Percentiles rank a stretch among this genome's conserved stretches.
phyloP scores from a whole-genome alignment of 2,888 invertebrate species.

The Lithosia quadra region DNA sequence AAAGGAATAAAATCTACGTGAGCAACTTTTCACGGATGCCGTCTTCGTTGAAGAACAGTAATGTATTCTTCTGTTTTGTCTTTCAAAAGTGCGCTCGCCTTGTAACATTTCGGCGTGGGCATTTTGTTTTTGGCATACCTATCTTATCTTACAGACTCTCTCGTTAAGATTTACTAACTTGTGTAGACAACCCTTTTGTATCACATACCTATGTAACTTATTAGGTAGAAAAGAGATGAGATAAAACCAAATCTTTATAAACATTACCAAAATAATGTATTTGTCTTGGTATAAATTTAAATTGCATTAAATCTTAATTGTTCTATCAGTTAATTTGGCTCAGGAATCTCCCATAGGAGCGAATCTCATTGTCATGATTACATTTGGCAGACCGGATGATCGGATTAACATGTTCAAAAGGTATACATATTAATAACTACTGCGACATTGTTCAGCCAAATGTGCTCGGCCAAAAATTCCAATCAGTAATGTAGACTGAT shows the following conservation, averaged over 20 bases:
- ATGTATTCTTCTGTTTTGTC: slow-evolving; percentile 55
- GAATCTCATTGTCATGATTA: neutral
- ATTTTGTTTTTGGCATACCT: slow-evolving; percentile 23
- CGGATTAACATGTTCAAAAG: neutral
- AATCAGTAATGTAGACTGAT: no score
- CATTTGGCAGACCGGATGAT: neutral
- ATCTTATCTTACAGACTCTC: neutral
- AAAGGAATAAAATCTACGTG: slow-evolving; percentile 61
- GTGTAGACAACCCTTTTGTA: neutral
- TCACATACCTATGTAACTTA: neutral
- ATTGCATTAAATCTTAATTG: neutral
- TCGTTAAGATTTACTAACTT: neutral
- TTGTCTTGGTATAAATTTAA: no score
- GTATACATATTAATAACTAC: neutral
- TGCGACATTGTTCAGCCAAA: neutral
- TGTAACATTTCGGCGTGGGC: slow-evolving; percentile 21
- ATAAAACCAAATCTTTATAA: neutral
- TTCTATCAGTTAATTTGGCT: neutral
- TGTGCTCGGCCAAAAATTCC: neutral
- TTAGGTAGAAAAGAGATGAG: neutral
- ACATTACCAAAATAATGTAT: slow-evolving; percentile 18
- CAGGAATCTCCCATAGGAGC: neutral
- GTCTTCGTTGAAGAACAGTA: slow-evolving; percentile 50
- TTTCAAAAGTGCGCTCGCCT: slow-evolving; percentile 51
- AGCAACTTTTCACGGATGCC: slow-evolving; percentile 47